These are phyloP conservation scores for Eubucco bourcierii DNA, from an alignment of 2,113 vertebrate genomes.

Conservation along the genomic window DNA sequence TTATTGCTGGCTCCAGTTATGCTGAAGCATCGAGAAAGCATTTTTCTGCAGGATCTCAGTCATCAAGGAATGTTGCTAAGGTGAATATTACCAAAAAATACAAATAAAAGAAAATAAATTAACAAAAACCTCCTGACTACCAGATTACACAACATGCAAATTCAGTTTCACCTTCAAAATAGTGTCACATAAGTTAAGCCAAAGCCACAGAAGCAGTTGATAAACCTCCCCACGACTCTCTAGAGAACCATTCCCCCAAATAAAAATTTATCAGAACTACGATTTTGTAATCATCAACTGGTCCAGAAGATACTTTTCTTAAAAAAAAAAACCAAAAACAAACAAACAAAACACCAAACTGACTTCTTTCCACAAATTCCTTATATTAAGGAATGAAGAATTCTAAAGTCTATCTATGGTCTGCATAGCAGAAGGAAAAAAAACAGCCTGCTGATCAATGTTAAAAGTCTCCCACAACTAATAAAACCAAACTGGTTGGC, in stretches of 20 bases:
- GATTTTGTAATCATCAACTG: background rate
- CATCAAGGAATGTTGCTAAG: background rate
- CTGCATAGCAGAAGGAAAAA: background rate
- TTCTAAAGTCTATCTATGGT: background rate
- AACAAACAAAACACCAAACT: no score
- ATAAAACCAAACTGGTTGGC: background rate
- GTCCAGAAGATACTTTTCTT: background rate
- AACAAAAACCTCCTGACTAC: background rate
- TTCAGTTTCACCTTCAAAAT: slow-evolving; percentile 38
- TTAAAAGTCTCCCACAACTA: background rate
- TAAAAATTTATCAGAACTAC: background rate
- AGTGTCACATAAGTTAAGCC: background rate
- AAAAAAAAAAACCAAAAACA: background rate
- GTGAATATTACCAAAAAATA: background rate
- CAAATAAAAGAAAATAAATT: background rate
- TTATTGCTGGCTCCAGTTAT: background rate
- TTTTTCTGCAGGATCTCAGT: background rate
- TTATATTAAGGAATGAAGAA: background rate
- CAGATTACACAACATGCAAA: slow-evolving; percentile 49
- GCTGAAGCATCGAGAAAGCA: background rate
- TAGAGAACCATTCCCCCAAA: background rate
- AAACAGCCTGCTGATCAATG: background rate
- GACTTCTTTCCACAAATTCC: background rate
- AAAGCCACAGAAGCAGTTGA: background rate
- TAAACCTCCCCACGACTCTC: background rate